A percentile compares a stretch with the other conserved stretches of the same genome.
Conservation (phyloP, 1,140 invertebrate species). For the Teleogryllus occipitalis region DNA sequence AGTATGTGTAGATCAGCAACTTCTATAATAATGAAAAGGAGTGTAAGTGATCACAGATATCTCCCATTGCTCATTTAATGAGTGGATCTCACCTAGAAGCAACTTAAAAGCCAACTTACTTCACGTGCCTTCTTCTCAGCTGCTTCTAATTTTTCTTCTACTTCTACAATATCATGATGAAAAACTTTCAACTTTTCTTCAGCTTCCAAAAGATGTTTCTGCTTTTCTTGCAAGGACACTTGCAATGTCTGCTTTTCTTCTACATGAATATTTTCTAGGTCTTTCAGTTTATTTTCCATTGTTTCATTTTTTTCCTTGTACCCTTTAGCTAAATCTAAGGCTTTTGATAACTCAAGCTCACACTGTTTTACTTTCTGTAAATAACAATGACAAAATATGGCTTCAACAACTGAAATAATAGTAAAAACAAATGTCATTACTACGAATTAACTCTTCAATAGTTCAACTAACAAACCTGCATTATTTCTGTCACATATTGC, state of each 20-base stretch:
- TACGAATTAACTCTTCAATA: not conserved
- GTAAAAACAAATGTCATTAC: not conserved
- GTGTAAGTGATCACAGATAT: no score
- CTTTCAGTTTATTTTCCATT: slow-evolving; percentile 19
- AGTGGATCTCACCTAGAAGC: no score
- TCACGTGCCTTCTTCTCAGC: not conserved
- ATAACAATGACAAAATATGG: slow-evolving; percentile 1
- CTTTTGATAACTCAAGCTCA: slow-evolving; percentile 57
- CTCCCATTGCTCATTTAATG: no score
- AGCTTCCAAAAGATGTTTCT: slow-evolving; percentile 38
- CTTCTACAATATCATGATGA: slow-evolving; percentile 26
- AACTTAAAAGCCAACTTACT: not conserved
- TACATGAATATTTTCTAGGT: not conserved
- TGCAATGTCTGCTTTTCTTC: not conserved
- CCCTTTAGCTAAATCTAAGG: slow-evolving; percentile 52
- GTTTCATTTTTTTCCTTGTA: slow-evolving; percentile 56
- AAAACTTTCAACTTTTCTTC: slow-evolving; percentile 41
- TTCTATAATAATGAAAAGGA: no score
- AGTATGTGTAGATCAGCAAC: no score
- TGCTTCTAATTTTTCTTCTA: not conserved
- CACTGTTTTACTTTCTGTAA: slow-evolving; percentile 50
- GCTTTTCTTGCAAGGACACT: slow-evolving; percentile 28
- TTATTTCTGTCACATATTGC: not conserved
- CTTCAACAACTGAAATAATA: slow-evolving; percentile 7
- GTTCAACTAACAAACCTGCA: not conserved